Conservation (phyloP, 2,113 vertebrate species). For the Pholis gunnellus region DNA sequence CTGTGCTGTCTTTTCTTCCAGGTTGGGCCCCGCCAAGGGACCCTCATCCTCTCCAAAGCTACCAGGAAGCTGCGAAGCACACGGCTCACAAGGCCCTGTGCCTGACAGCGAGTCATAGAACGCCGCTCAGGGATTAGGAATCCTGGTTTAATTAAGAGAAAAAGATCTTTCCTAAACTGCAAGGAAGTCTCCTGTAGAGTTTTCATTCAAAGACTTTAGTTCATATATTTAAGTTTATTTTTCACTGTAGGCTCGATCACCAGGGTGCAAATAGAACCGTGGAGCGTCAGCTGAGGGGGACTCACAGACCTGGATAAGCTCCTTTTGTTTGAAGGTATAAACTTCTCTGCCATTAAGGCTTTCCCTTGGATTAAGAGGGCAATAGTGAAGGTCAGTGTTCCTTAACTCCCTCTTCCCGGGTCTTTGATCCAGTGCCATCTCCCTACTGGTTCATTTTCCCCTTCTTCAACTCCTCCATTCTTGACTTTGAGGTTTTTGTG, state of each 20-base stretch:
- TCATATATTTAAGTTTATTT: slow-evolving; percentile 17
- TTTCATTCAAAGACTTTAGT: slow-evolving; percentile 46
- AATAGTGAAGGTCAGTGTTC: slow-evolving; percentile 47
- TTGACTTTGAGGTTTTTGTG: slow-evolving; percentile 46
- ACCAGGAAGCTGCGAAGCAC: slow-evolving; percentile 13
- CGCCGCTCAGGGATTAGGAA: slow-evolving; percentile 14
- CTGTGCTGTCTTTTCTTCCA: slow-evolving; percentile 39
- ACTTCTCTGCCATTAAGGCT: slow-evolving; percentile 32
- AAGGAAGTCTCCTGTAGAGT: slow-evolving; percentile 22
- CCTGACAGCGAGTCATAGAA: slow-evolving; percentile 13
- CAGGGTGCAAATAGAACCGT: slow-evolving; percentile 31
- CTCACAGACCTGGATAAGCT: slow-evolving; percentile 31
- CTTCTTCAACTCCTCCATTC: slow-evolving; percentile 20
- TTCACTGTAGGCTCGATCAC: background rate
- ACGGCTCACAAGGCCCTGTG: background rate
- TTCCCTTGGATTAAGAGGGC: slow-evolving; percentile 60
- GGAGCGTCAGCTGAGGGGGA: slow-evolving; percentile 3
- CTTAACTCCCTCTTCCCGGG: background rate
- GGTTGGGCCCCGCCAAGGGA: slow-evolving; percentile 1
- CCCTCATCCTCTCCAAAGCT: slow-evolving; percentile 19
- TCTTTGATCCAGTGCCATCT: slow-evolving; percentile 35
- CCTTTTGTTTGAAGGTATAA: slow-evolving; percentile 44
- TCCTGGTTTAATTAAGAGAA: slow-evolving; percentile 48
- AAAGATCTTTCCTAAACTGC: slow-evolving; percentile 20
- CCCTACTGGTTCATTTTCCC: background rate